A percentile compares a stretch with the other conserved stretches of the same genome.
Conservation (phyloP, 2,797 vertebrate genomes). For the Gambusia yucatana region DNA sequence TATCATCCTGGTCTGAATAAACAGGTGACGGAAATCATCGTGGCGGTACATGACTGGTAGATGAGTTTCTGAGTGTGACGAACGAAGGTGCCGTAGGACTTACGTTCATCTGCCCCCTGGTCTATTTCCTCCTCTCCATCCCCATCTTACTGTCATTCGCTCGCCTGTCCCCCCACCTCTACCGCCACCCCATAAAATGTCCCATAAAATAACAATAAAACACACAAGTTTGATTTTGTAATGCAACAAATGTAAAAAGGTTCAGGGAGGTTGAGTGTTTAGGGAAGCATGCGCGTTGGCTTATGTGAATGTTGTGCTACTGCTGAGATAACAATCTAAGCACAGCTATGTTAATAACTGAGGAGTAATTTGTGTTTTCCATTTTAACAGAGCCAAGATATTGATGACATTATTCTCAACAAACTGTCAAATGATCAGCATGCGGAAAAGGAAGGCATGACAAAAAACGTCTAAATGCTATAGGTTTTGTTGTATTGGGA, state of each 20-base stretch:
- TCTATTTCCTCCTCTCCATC: too few relatives aligned
- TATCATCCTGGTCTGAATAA: too few relatives aligned
- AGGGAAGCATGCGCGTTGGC: neutral
- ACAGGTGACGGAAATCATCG: too few relatives aligned
- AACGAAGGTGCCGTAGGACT: too few relatives aligned
- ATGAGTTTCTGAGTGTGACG: too few relatives aligned
- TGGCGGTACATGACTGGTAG: too few relatives aligned
- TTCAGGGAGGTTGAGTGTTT: neutral
- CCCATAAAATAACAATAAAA: neutral
- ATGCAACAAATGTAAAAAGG: neutral
- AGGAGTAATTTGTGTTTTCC: constrained; percentile 53
- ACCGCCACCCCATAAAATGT: neutral
- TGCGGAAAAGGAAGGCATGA: constrained; percentile 59
- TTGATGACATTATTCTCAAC: constrained; percentile 63
- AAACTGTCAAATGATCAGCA: constrained; percentile 60
- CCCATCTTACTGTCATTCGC: too few relatives aligned
- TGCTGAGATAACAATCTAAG: constrained; percentile 4
- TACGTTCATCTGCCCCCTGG: too few relatives aligned
- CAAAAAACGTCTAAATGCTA: constrained; percentile 37
- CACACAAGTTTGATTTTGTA: neutral
- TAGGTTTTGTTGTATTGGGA: constrained; percentile 54
- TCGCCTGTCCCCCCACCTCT: too few relatives aligned
- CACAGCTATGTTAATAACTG: neutral
- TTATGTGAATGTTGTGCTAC: constrained; percentile 13
- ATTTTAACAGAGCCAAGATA: constrained; percentile 30